Conservation (phyloP, 1,140 invertebrate genomes). For the Adoxophyes honmai region DNA sequence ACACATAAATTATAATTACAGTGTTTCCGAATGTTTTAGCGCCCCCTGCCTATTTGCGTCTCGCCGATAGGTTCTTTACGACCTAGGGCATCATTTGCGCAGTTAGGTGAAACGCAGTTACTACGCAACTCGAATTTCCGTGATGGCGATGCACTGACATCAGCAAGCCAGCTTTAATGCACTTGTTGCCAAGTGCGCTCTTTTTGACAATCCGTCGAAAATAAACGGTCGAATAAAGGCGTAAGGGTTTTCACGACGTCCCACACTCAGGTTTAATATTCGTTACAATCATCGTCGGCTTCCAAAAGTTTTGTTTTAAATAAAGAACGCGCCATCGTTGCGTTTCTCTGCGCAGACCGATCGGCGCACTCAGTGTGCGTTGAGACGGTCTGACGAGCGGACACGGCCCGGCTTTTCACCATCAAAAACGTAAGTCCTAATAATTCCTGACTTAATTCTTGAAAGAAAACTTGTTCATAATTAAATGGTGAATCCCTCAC, state of each 20-base stretch:
- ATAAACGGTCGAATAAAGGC: no score
- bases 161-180: slow-evolving; percentile 37
- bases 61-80: slow-evolving; percentile 15
- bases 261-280: slow-evolving; percentile 22
- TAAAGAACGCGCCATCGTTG: slow-evolving; percentile 45
- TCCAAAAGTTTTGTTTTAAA: slow-evolving; percentile 40
- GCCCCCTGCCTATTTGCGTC: background rate
- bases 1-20: no score
- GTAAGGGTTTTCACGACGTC: slow-evolving; percentile 40
- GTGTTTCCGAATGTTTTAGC: no score
- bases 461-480: slow-evolving; percentile 34
- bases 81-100: slow-evolving; percentile 38
- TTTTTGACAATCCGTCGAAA: no score
- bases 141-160: background rate
- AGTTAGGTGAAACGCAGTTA: slow-evolving; percentile 24
- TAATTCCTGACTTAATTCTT: slow-evolving; percentile 29
- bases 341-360: slow-evolving; percentile 39
- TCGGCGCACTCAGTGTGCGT: slow-evolving; percentile 47
- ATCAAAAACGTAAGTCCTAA: slow-evolving; percentile 50
- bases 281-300: slow-evolving; percentile 18
- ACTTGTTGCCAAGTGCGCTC: slow-evolving; percentile 52
- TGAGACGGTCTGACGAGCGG: slow-evolving; percentile 40
- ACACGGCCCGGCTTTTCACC: slow-evolving; percentile 34
- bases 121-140: slow-evolving; percentile 22
- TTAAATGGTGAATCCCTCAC: slow-evolving; percentile 18